phyloP scores from a whole-genome alignment of 2,797 vertebrate species.

The Enteromius afrohamiltoni region DNA sequence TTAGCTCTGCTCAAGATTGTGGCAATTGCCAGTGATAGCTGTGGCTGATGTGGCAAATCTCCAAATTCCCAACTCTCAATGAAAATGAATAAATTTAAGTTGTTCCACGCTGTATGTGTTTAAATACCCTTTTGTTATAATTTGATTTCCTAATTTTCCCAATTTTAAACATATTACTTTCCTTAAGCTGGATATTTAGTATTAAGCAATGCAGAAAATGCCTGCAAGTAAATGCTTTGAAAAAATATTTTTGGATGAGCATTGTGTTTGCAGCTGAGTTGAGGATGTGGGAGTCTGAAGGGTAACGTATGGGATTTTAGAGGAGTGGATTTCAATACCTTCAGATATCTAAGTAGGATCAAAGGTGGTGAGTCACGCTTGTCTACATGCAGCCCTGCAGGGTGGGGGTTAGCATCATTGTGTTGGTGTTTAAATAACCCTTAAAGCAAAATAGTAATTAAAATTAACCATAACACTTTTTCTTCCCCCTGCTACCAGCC shows the following conservation, averaged over 20 bases:
- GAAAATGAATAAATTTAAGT: slow-evolving; percentile 1
- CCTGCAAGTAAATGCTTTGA: neutral
- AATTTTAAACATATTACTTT: slow-evolving; percentile 14
- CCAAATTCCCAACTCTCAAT: neutral
- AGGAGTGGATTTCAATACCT: slow-evolving; percentile 50
- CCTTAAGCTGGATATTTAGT: neutral
- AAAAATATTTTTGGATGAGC: slow-evolving; percentile 26
- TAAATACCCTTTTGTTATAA: neutral
- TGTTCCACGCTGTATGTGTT: neutral
- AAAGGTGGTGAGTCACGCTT: slow-evolving; percentile 56
- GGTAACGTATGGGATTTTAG: slow-evolving; percentile 47
- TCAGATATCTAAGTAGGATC: slow-evolving; percentile 56
- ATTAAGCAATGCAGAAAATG: neutral
- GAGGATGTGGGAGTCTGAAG: slow-evolving; percentile 53
- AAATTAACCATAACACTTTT: slow-evolving; percentile 41
- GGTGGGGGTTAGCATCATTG: slow-evolving; percentile 42
- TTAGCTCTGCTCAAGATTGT: neutral
- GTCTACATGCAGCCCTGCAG: slow-evolving; percentile 51
- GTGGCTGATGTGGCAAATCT: neutral
- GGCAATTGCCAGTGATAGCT: neutral
- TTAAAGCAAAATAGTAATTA: slow-evolving; percentile 39
- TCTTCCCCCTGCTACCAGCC: neutral
- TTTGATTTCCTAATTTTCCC: neutral
- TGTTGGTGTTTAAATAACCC: slow-evolving; percentile 47
- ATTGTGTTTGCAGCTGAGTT: slow-evolving; percentile 30